These are phyloP conservation scores for Girardinus metallicus DNA, from an alignment of 2,797 vertebrate species.

Conservation along the genomic window DNA sequence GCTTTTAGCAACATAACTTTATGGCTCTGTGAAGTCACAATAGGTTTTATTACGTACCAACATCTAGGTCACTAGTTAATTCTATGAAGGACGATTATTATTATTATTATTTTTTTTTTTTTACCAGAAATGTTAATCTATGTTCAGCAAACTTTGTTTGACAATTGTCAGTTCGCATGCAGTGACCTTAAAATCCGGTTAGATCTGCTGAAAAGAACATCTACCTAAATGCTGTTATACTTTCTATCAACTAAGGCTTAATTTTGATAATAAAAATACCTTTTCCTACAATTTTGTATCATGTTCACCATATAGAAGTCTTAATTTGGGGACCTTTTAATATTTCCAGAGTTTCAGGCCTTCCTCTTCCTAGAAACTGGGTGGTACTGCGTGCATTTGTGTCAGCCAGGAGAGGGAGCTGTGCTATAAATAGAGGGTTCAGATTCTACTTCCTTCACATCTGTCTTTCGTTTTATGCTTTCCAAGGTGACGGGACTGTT, in stretches of 20 bases:
- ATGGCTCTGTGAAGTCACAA: neutral
- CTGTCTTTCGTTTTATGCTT: constrained; percentile 9
- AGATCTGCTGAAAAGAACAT: neutral
- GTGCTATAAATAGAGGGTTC: constrained; percentile 58
- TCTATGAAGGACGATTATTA: neutral
- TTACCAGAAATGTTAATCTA: neutral
- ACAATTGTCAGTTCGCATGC: neutral
- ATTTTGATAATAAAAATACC: neutral
- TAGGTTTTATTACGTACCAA: neutral
- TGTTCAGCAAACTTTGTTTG: neutral
- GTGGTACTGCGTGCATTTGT: constrained; percentile 31
- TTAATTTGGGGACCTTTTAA: neutral
- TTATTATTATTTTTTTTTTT: neutral
- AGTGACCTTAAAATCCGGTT: neutral
- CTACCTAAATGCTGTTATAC: neutral
- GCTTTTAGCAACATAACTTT: neutral
- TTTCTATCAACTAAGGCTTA: neutral
- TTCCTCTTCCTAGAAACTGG: constrained; percentile 18
- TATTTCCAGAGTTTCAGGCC: neutral
- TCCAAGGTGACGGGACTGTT: neutral
- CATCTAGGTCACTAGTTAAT: too few species aligned
- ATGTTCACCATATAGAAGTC: neutral
- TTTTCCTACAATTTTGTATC: neutral
- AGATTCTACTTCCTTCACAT: neutral
- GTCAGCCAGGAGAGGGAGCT: constrained; percentile 73